phyloP scores from a whole-genome alignment of 1,140 invertebrate genomes.

The Zaprionus taronus region DNA sequence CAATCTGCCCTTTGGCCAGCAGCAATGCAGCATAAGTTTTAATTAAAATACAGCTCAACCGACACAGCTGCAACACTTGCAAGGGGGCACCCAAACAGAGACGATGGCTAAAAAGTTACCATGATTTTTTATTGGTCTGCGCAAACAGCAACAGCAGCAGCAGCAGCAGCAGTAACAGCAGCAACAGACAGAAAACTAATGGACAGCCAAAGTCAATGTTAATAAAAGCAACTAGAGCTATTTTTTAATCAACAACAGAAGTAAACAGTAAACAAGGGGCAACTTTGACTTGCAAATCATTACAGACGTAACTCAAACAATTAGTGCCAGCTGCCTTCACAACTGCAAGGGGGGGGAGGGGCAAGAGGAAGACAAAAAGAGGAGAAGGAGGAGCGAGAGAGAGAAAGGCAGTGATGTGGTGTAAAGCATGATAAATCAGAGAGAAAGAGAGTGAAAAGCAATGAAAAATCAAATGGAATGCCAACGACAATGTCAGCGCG shows the following conservation, averaged over 20 bases:
- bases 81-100: constrained; percentile 1
- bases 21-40: constrained; percentile 64
- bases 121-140: constrained; percentile 37
- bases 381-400: constrained; percentile 12
- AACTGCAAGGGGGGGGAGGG: constrained; percentile 55
- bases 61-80: constrained; percentile 47
- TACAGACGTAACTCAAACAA: constrained; percentile 82
- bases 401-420: constrained; percentile 21
- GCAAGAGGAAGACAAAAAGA: constrained; percentile 3
- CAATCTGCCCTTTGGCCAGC: constrained; percentile 26
- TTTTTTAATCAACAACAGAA: constrained; percentile 80
- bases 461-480: constrained; percentile 70
- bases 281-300: constrained; percentile 83
- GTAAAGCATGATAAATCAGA: neutral
- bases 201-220: constrained; percentile 55
- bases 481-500: constrained; percentile 62
- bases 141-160: constrained; percentile 24
- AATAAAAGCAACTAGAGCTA: constrained; percentile 50
- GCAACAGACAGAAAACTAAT: constrained; percentile 45
- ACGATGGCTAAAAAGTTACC: constrained; percentile 30
- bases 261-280: constrained; percentile 48
- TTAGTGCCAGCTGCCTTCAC: constrained; percentile 74
- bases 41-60: constrained; percentile 65
- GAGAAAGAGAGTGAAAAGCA: constrained; percentile 16
- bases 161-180: constrained; percentile 8